phyloP scores from a whole-genome alignment of 2,113 vertebrate genomes.

The Actinemys pallida region DNA sequence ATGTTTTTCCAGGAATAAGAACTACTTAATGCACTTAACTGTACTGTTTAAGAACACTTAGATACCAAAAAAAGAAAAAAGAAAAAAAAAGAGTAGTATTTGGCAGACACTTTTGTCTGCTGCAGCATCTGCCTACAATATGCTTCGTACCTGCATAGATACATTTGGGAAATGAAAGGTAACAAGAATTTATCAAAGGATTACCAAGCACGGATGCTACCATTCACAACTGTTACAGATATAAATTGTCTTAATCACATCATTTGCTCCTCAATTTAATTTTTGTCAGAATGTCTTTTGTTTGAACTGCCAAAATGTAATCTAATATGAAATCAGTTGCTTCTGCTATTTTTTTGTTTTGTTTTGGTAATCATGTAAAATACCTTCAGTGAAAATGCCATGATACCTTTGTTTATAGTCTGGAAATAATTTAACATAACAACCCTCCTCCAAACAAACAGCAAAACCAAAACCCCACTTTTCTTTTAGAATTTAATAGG shows the following conservation, averaged over 20 bases:
- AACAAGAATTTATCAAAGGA: conserved; percentile 66
- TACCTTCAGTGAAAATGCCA: neutral
- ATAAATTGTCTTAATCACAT: conserved; percentile 31
- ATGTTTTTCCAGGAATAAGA: neutral
- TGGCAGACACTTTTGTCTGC: conserved; percentile 45
- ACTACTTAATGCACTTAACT: neutral
- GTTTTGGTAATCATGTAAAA: conserved; percentile 11
- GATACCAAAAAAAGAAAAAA: neutral
- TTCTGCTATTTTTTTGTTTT: conserved; percentile 20
- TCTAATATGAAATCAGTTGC: conserved; percentile 9
- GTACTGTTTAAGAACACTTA: conserved; percentile 16
- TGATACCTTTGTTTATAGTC: neutral
- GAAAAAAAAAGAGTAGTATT: neutral
- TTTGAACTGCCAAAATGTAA: conserved; percentile 40
- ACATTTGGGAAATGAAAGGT: conserved; percentile 47
- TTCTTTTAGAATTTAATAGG: neutral
- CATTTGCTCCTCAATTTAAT: neutral
- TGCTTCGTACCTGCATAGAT: conserved; percentile 33
- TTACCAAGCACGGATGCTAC: conserved; percentile 45
- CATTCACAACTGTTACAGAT: conserved; percentile 36
- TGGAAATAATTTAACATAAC: neutral
- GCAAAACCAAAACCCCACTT: neutral
- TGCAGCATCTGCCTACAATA: conserved; percentile 49
- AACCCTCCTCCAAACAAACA: neutral
- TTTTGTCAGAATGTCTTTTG: conserved; percentile 53